Percentiles rank a stretch among this genome's conserved stretches.
Conservation (phyloP, 2,797 vertebrate species). For the Phrynocephalus guinanensis region DNA sequence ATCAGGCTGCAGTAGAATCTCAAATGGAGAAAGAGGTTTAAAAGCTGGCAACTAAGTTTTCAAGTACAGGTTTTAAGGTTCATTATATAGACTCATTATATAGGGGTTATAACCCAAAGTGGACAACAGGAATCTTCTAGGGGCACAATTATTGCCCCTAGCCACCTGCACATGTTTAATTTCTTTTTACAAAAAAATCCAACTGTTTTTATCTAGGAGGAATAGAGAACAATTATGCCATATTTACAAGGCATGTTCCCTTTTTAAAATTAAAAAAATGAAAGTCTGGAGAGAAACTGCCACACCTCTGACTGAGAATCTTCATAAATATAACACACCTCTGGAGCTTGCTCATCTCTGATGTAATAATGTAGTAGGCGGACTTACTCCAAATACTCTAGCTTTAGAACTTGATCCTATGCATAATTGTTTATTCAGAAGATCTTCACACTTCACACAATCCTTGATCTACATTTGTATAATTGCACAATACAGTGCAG, state of each 20-base stretch:
- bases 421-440: not conserved
- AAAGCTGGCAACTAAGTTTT: not conserved
- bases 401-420: not conserved
- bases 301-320: not conserved
- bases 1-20: not conserved
- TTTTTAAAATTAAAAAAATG: too few relatives aligned
- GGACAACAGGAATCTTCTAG: too few relatives aligned
- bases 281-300: too few relatives aligned
- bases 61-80: not conserved
- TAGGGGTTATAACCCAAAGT: too few relatives aligned
- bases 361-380: not conserved
- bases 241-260: not conserved
- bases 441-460: not conserved
- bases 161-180: too few relatives aligned
- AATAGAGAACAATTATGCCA: too few relatives aligned
- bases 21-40: not conserved
- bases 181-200: too few relatives aligned
- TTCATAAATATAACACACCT: not conserved
- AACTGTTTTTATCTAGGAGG: too few relatives aligned
- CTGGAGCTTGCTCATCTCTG: not conserved
- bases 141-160: too few relatives aligned
- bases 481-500: not conserved
- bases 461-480: not conserved
- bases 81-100: not conserved
- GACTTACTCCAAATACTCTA: not conserved